Evolutionary conservation across 2,113 vertebrate genomes (phyloP), one percentile per base, ranked within the genome.

Genomic region (Hyla sarda): DNA sequence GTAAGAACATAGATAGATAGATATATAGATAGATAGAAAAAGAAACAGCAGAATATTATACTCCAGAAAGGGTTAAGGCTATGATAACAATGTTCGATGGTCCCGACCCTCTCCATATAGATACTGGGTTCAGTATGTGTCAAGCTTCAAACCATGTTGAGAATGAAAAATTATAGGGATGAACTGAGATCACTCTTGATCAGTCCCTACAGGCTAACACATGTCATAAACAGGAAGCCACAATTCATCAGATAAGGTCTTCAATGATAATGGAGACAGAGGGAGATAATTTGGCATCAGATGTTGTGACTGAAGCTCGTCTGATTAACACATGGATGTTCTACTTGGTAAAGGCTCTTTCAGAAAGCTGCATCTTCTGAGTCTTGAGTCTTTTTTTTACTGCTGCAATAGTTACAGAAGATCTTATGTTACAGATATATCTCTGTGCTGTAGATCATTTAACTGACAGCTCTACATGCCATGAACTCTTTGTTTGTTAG

Each of bases 221-320:
- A 85, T 77, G 83, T 85, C 83, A 85, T 78, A 78, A 85, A 78
- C 83, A 85, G 73, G 60, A 85, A 85, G 58, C 16, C 83, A 67
- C 73, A 67, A 85, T 78, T 85, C 83, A 85, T 85, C 83, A 77
- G 74, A 85, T 78, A 52, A 54, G 74, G 83, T 85, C 83, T 78
- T 30, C 34, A 58, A 67, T 67, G 73, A 78, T 69, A 78, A 85
- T 67, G 74, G 74, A 78, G 58, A 67, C 69, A 74, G 69, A 83
- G 28, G 65, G 82, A 62, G 74, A 85, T 62, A 69, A 78, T 85
- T 78, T 85, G 83, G 83, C 83, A 85, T 85, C 73, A 85, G 83
- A 85, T 85, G 83, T 85, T 85, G 82, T 73, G 83, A 76, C 56
- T 65, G 58, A 85, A 85, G 83, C 72, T 78, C 17, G 28, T 58